Evolutionary conservation across 2,113 vertebrate genomes (phyloP).

Genomic region (Proterorhinus semilunaris): DNA sequence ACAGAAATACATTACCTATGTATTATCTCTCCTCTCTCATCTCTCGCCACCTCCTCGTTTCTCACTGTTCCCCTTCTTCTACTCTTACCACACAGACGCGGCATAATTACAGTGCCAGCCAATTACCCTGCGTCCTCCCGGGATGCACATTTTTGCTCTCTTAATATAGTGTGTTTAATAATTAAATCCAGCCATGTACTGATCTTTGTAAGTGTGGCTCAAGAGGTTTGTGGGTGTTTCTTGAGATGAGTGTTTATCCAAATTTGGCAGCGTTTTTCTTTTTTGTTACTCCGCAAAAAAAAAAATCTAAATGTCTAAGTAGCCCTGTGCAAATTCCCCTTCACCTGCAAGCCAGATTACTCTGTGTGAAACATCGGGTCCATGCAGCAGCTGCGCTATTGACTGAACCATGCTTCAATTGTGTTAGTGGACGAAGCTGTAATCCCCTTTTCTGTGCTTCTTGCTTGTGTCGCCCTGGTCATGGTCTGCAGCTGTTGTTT

Average conservation of each 20-base stretch:
- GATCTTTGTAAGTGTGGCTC: conserved; percentile 41
- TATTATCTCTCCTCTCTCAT: conserved; percentile 33
- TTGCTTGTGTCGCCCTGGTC: conserved; percentile 39
- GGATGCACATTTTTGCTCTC: conserved; percentile 75
- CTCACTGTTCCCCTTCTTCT: conserved; percentile 13
- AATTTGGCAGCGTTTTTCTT: conserved; percentile 7
- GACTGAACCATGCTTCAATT: conserved; percentile 7
- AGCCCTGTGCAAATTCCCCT: conserved; percentile 17
- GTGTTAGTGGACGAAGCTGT: conserved; percentile 33
- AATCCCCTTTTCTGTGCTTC: conserved; percentile 59
- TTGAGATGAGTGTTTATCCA: not conserved
- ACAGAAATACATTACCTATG: conserved; percentile 43
- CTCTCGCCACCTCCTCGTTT: conserved; percentile 15
- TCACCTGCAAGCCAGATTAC: conserved; percentile 23
- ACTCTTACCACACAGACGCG: conserved; percentile 36
- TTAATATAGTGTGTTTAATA: conserved; percentile 76
- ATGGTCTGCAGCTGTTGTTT: conserved; percentile 32
- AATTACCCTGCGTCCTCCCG: conserved; percentile 68
- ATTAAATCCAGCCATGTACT: conserved; percentile 70
- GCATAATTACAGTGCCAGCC: conserved; percentile 71
- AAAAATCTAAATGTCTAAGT: conserved; percentile 4
- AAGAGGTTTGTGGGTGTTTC: conserved; percentile 22
- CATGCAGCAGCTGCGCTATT: not conserved
- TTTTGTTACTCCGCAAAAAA: not conserved
- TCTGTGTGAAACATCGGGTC: conserved; percentile 24